Evolutionary conservation across 2,113 vertebrate genomes (phyloP).

Genomic region (Scomber scombrus): DNA sequence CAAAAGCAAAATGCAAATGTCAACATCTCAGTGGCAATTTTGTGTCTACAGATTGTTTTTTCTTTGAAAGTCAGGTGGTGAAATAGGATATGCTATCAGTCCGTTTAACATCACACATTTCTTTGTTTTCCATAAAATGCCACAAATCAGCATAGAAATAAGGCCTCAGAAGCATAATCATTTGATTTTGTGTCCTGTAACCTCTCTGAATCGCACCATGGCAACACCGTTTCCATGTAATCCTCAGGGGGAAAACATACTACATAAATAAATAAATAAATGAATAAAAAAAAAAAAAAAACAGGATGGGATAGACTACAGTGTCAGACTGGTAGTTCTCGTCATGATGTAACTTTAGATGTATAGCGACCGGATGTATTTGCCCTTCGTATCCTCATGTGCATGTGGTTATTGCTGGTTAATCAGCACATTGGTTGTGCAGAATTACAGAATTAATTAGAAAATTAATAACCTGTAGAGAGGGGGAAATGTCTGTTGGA

Average conservation of each 20-base stretch:
- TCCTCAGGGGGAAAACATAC: slow-evolving; percentile 16
- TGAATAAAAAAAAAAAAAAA: slow-evolving; percentile 16
- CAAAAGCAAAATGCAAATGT: neutral
- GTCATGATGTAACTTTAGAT: slow-evolving; percentile 25
- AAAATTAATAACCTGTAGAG: slow-evolving; percentile 59
- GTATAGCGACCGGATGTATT: slow-evolving; percentile 17
- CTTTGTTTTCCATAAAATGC: slow-evolving; percentile 41
- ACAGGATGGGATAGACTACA: neutral
- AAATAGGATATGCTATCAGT: slow-evolving; percentile 22
- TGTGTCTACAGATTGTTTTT: neutral
- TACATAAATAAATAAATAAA: neutral
- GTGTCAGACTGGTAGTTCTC: neutral
- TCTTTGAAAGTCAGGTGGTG: neutral
- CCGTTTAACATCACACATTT: slow-evolving; percentile 2
- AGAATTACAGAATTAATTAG: slow-evolving; percentile 70
- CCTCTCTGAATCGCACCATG: slow-evolving; percentile 50
- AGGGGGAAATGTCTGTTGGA: slow-evolving; percentile 28
- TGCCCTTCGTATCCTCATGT: slow-evolving; percentile 26
- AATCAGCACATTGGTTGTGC: slow-evolving; percentile 40
- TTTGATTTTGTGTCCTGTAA: slow-evolving; percentile 55
- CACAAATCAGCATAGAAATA: slow-evolving; percentile 26
- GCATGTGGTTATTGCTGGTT: slow-evolving; percentile 35
- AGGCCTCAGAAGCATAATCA: slow-evolving; percentile 52
- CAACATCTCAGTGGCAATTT: neutral
- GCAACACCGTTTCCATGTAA: slow-evolving; percentile 53